Evolutionary conservation across 2,888 invertebrate genomes (phyloP).

Genomic region (Cantharis nigra): DNA sequence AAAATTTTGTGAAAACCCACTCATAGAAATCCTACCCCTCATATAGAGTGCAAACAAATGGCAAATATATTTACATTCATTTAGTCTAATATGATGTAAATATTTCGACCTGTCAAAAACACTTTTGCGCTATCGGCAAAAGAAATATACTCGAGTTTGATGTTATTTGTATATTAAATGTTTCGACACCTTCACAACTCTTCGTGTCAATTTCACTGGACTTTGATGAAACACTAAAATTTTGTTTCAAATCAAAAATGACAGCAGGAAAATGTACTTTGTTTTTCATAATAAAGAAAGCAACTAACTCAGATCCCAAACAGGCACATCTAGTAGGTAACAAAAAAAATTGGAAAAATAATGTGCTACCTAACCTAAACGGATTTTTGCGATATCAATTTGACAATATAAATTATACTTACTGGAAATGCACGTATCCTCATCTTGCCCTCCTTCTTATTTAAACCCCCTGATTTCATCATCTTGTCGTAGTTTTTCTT

Average conservation of each 20-base stretch:
- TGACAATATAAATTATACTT: conserved; percentile 58
- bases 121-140: not conserved
- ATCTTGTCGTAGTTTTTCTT: conserved; percentile 49
- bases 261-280: conserved; percentile 6
- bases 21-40: conserved; percentile 44
- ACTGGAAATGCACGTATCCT: conserved; percentile 97
- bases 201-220: conserved; percentile 21
- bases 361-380: not conserved
- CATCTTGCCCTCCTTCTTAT: conserved; percentile 95
- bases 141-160: not conserved
- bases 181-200: conserved; percentile 10
- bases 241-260: conserved; percentile 25
- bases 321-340: not conserved
- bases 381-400: not conserved
- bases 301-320: not conserved
- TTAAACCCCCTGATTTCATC: conserved; percentile 75
- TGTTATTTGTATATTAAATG: not conserved
- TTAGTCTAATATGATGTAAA: not conserved
- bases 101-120: not conserved
- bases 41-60: conserved; percentile 27
- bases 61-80: not conserved
- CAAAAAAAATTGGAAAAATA: not conserved
- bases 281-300: not conserved
- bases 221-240: conserved; percentile 26
- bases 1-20: conserved; percentile 42